Evolutionary conservation across 2,797 vertebrate genomes (phyloP).

Genomic region (Danio jaintianensis): DNA sequence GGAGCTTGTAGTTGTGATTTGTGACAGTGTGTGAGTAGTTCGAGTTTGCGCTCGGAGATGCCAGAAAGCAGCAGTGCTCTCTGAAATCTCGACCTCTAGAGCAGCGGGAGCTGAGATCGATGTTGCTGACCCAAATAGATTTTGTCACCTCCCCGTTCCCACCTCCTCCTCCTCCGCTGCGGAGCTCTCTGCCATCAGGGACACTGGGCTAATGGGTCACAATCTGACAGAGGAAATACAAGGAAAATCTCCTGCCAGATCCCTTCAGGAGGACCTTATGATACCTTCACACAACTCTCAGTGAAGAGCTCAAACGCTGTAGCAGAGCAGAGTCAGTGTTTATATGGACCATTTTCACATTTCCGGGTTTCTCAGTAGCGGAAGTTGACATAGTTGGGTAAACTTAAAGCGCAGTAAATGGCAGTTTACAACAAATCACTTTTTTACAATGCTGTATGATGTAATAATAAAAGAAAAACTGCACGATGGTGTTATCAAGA

Average conservation of each 20-base stretch:
- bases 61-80: conserved; percentile 10
- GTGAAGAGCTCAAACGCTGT: no score
- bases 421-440: no score
- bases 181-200: conserved; percentile 62
- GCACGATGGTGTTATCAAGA: no score
- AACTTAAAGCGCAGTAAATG: no score
- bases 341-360: no score
- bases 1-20: neutral
- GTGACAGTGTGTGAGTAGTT: neutral
- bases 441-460: no score
- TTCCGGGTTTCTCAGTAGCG: no score
- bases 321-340: no score
- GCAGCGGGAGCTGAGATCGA: conserved; percentile 68
- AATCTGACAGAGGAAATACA: conserved; percentile 48
- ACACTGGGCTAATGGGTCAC: conserved; percentile 67
- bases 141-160: conserved; percentile 47
- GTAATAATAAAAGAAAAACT: no score
- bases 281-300: neutral
- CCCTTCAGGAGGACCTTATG: conserved; percentile 8
- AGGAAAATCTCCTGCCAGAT: conserved; percentile 20
- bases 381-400: no score
- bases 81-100: conserved; percentile 63
- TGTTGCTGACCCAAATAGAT: conserved; percentile 72
- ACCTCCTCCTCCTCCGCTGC: conserved; percentile 11
- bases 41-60: neutral